These are phyloP conservation scores for Gymnorhina tibicen DNA, from an alignment of 2,113 vertebrate species.

Conservation along the genomic window DNA sequence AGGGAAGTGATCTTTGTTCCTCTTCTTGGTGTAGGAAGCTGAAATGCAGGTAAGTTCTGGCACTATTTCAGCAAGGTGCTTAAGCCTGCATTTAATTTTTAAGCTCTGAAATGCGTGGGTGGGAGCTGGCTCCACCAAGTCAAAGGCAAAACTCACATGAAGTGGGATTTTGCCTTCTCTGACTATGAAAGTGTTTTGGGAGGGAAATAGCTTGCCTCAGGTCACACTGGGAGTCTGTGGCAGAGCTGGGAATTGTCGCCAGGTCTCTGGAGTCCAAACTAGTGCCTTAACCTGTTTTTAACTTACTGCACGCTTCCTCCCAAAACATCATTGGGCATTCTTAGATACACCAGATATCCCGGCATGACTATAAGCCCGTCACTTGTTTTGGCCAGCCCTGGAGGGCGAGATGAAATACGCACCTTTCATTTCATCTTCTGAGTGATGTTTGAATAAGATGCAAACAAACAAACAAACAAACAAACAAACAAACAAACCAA, in stretches of 20 bases:
- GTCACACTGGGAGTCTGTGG: background rate
- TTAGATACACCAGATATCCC: background rate
- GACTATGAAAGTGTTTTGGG: background rate
- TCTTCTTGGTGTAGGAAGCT: slow-evolving; percentile 7
- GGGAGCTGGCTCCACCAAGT: slow-evolving; percentile 34
- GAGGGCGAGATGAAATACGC: background rate
- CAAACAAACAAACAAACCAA: background rate
- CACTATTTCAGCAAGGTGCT: slow-evolving; percentile 4
- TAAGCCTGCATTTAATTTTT: slow-evolving; percentile 26
- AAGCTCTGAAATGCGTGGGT: slow-evolving; percentile 24
- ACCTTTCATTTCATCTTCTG: background rate
- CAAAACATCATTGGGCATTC: background rate
- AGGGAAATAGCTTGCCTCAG: slow-evolving; percentile 40
- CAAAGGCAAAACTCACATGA: slow-evolving; percentile 50
- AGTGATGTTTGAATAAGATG: background rate
- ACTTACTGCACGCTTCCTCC: background rate
- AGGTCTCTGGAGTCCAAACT: background rate
- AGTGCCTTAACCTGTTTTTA: slow-evolving; percentile 7
- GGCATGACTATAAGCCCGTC: rapidly evolving
- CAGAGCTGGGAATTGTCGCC: background rate
- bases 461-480: background rate
- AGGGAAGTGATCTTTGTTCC: slow-evolving; percentile 39
- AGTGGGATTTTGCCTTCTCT: slow-evolving; percentile 9
- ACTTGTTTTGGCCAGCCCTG: background rate
- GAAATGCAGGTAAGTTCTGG: slow-evolving; percentile 7